phyloP scores from a whole-genome alignment of 2,797 vertebrate genomes.

The Neopelma chrysocephalum region DNA sequence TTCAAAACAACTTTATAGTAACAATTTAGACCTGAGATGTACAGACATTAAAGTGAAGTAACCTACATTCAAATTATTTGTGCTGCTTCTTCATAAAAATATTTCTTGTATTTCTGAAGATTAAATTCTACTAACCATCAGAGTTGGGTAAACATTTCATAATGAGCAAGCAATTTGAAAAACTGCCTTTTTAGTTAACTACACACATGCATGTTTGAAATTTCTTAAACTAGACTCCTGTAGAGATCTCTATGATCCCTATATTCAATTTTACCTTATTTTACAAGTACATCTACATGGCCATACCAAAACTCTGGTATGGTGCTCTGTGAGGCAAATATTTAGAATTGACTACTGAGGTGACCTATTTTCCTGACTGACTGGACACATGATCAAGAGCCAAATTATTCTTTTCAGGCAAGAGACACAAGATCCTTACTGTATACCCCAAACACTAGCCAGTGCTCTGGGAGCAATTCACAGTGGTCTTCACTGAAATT shows the following conservation, averaged over 20 bases:
- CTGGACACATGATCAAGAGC: not conserved
- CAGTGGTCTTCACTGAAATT: not conserved
- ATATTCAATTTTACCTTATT: not conserved
- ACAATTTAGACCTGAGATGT: conserved; percentile 3
- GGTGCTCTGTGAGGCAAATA: not conserved
- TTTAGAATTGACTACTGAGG: not conserved
- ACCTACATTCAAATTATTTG: not conserved
- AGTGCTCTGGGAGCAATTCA: not conserved
- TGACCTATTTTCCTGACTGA: not conserved
- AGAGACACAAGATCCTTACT: not conserved
- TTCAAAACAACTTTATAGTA: conserved; percentile 35
- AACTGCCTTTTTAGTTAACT: not conserved
- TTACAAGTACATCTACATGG: not conserved
- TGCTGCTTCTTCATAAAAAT: not conserved
- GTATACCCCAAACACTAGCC: not conserved
- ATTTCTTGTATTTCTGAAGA: not conserved
- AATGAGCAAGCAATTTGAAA: not conserved
- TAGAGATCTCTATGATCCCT: too few relatives aligned
- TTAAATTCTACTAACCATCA: conserved; percentile 8
- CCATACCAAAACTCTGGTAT: not conserved
- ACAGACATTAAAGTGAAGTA: not conserved
- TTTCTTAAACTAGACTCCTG: not conserved
- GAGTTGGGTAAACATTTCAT: not conserved
- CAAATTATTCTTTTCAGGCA: not conserved
- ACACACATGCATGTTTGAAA: not conserved